Evolutionary conservation across 2,797 vertebrate species (phyloP).

Genomic region (Falco concolor): DNA sequence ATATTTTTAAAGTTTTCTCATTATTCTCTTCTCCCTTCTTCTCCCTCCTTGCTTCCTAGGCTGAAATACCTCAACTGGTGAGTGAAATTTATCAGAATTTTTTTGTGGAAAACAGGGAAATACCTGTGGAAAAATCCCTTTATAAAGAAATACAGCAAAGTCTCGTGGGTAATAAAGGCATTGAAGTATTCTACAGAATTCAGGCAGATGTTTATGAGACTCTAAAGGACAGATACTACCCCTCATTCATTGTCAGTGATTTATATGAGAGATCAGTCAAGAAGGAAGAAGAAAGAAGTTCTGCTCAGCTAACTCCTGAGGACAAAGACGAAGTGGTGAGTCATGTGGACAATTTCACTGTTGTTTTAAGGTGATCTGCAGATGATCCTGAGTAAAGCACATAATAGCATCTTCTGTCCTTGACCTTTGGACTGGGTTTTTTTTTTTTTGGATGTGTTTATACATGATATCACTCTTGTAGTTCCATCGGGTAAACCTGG

Average conservation of each 20-base stretch:
- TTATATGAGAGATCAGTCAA: conserved; percentile 87
- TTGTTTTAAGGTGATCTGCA: background rate
- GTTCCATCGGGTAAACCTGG: background rate
- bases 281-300: conserved; percentile 81
- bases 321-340: conserved; percentile 88
- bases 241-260: conserved; percentile 94
- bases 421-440: background rate
- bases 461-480: background rate
- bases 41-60: conserved; percentile 48
- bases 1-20: background rate
- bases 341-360: background rate
- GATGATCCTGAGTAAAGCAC: background rate
- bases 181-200: conserved; percentile 89
- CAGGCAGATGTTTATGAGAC: conserved; percentile 89
- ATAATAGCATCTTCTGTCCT: background rate
- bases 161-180: conserved; percentile 95
- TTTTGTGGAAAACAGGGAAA: conserved; percentile 95
- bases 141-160: conserved; percentile 98
- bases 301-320: conserved; percentile 78
- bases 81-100: conserved; percentile 99
- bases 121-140: conserved; percentile 91
- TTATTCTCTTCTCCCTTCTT: background rate
- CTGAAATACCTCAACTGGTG: conserved; percentile 88
- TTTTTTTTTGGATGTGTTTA: background rate
- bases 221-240: conserved; percentile 93